phyloP scores from a whole-genome alignment of 2,888 invertebrate species.

The Melieria omissa region DNA sequence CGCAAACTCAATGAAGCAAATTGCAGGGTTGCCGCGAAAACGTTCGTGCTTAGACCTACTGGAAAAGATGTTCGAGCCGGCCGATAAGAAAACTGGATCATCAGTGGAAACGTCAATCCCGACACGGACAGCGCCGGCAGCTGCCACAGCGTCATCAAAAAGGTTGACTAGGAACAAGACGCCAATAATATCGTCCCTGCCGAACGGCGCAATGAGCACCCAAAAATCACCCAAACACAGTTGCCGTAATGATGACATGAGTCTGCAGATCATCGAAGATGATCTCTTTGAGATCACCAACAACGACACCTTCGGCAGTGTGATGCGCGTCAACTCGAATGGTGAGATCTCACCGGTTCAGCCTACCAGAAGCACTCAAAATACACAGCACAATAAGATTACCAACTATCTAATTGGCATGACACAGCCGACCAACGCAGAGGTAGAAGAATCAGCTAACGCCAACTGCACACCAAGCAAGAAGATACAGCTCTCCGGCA shows the following conservation, averaged over 20 bases:
- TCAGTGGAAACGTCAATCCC: constrained; percentile 19
- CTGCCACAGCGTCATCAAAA: background rate
- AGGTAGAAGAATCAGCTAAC: constrained; percentile 9
- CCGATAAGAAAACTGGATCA: constrained; percentile 19
- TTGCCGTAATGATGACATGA: constrained; percentile 15
- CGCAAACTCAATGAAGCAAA: constrained; percentile 24
- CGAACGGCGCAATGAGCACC: constrained; percentile 23
- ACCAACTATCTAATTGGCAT: constrained; percentile 61
- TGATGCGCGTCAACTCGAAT: constrained; percentile 57
- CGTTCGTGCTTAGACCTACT: constrained; percentile 62
- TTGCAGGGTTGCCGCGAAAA: constrained; percentile 37
- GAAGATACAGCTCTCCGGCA: constrained; percentile 23
- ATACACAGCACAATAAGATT: constrained; percentile 57
- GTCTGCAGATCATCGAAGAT: constrained; percentile 50
- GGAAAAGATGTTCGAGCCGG: constrained; percentile 59
- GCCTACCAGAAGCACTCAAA: constrained; percentile 41
- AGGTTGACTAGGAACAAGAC: background rate
- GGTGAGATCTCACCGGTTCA: constrained; percentile 61
- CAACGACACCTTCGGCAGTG: constrained; percentile 61
- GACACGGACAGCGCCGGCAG: background rate
- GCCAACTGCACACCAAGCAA: constrained; percentile 43
- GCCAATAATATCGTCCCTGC: constrained; percentile 38
- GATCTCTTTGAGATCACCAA: constrained; percentile 64
- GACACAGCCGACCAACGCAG: constrained; percentile 36
- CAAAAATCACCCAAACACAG: constrained; percentile 18